A percentile compares a stretch with the other conserved stretches of the same genome.
Evolutionary conservation across 2,797 vertebrate genomes (phyloP).

Genomic region (Bovichtus variegatus): DNA sequence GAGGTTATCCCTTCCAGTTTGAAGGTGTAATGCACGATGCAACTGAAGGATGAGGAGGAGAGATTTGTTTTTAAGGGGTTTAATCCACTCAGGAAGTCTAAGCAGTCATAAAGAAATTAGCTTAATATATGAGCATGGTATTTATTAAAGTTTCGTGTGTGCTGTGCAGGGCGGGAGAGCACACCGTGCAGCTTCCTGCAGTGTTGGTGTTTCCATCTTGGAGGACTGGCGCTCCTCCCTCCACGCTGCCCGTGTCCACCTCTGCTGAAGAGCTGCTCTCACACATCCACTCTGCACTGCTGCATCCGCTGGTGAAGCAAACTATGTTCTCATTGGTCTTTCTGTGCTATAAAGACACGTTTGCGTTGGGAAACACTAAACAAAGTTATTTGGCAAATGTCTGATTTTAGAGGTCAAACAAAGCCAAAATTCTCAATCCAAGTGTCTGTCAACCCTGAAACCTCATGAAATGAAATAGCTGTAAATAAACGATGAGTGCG

Average conservation of each 20-base stretch:
- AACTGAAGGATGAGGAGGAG: not conserved
- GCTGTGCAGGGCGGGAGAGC: constrained; percentile 84
- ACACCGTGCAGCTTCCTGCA: constrained; percentile 82
- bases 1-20: constrained; percentile 2
- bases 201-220: constrained; percentile 85
- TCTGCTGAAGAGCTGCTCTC: constrained; percentile 76
- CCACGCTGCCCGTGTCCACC: constrained; percentile 67
- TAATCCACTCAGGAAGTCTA: not conserved
- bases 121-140: not conserved
- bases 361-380: no score
- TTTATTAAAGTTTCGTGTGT: not conserved
- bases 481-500: not conserved
- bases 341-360: not conserved
- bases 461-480: not conserved
- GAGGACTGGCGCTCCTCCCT: constrained; percentile 57
- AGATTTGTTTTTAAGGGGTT: not conserved
- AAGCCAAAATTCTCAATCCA: not conserved
- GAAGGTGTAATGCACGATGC: not conserved
- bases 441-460: not conserved
- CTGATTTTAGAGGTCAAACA: not conserved
- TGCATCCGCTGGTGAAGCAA: not conserved
- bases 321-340: not conserved
- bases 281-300: constrained; percentile 76
- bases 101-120: not conserved
- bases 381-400: not conserved